Evolutionary conservation across 2,113 vertebrate species (phyloP).

Genomic region (Ceyx margarethae): DNA sequence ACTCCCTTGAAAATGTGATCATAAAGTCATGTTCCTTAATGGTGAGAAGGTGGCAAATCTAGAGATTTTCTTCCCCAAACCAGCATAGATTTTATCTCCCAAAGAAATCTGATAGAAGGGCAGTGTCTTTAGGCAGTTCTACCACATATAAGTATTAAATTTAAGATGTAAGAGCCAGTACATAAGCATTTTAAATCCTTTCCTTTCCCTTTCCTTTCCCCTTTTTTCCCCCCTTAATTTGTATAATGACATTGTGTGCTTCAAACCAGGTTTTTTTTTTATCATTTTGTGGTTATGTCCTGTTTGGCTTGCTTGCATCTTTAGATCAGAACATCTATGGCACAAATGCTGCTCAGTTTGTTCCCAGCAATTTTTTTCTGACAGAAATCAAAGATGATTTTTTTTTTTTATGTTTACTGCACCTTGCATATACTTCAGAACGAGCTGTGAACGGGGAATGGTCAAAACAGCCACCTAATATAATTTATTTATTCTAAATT

Average conservation of each 20-base stretch:
- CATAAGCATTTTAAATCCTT: background rate
- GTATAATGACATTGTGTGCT: background rate
- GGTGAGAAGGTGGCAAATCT: background rate
- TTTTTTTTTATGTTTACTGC: background rate
- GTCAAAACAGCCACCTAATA: background rate
- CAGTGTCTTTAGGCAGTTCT: background rate
- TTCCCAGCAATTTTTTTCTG: background rate
- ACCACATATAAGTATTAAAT: background rate
- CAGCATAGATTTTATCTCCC: background rate
- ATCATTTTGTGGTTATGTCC: background rate
- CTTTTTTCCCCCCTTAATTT: background rate
- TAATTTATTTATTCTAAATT: background rate
- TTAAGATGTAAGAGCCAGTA: background rate
- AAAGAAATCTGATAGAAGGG: background rate
- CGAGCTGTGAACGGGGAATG: background rate
- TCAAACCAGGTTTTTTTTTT: background rate
- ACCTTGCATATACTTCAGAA: background rate
- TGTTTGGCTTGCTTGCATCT: background rate
- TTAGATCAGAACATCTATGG: background rate
- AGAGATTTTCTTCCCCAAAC: background rate
- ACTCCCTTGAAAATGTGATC: background rate
- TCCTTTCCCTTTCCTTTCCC: background rate
- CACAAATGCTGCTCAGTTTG: background rate
- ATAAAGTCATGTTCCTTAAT: background rate
- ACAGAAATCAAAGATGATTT: background rate